Evolutionary conservation across 2,797 vertebrate genomes (phyloP).

Genomic region (Orientallactaga sibirica): DNA sequence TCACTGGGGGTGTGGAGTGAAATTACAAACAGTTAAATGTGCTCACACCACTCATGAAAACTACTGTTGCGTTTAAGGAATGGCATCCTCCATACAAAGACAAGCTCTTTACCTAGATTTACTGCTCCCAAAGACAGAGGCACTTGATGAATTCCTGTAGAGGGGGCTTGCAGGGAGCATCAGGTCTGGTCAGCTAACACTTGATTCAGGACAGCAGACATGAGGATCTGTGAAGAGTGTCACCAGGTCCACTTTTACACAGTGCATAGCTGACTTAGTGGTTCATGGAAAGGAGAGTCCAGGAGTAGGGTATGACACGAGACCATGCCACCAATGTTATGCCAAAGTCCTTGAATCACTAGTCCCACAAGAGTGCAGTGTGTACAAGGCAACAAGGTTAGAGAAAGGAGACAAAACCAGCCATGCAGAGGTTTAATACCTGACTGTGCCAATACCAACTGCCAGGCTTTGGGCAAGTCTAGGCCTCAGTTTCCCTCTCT

Average conservation of each 20-base stretch:
- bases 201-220: neutral
- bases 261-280: neutral
- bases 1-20: constrained; percentile 69
- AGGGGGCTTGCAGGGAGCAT: neutral
- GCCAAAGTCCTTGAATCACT: constrained; percentile 9
- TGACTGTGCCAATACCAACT: constrained; percentile 12
- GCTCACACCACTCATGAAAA: constrained; percentile 15
- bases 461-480: constrained; percentile 11
- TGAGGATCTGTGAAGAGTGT: neutral
- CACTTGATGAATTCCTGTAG: neutral
- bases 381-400: neutral
- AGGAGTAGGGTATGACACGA: neutral
- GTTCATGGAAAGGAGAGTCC: neutral
- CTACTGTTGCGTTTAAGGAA: constrained; percentile 56
- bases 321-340: neutral
- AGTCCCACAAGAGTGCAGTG: neutral
- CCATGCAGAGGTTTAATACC: neutral
- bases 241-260: neutral
- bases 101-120: neutral
- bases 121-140: constrained; percentile 32
- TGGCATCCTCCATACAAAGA: neutral
- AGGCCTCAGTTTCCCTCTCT: neutral
- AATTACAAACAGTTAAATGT: constrained; percentile 74
- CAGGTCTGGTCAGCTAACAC: too few species aligned
- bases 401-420: constrained; percentile 21